Evolutionary conservation across 37 sponge, comb jelly and placozoan species (phyloP).

Genomic region (Haliclona indistincta): DNA sequence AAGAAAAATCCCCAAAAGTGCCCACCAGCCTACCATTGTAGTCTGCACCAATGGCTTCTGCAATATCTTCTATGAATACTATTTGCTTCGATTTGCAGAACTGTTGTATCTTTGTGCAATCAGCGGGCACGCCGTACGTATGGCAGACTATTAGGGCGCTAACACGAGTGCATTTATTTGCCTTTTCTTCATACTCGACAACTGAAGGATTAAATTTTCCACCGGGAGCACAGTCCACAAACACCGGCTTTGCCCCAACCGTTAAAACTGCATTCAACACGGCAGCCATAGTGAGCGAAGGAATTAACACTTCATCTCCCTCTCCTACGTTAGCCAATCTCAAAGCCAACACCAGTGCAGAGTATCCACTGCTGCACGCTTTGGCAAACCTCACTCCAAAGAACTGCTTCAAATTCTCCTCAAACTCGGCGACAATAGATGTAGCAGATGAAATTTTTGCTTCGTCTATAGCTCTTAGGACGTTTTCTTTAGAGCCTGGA

Average conservation of each 20-base stretch:
- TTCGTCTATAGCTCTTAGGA: constrained; percentile 32
- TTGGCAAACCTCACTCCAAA: constrained; percentile 36
- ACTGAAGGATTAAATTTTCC: constrained; percentile 54
- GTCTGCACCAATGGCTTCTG: constrained; percentile 59
- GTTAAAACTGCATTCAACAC: constrained; percentile 34
- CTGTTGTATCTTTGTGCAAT: not conserved
- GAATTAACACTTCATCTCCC: constrained; percentile 59
- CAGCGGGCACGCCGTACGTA: constrained; percentile 66
- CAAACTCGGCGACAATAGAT: constrained; percentile 35
- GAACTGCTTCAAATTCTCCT: constrained; percentile 17
- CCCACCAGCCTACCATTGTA: constrained; percentile 27
- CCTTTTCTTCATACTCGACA: constrained; percentile 9
- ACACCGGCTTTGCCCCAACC: constrained; percentile 52
- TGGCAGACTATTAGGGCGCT: constrained; percentile 57
- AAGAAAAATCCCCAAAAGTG: constrained; percentile 54
- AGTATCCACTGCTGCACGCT: constrained; percentile 58
- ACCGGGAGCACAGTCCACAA: constrained; percentile 49
- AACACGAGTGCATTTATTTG: constrained; percentile 10
- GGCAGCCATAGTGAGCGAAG: constrained; percentile 61
- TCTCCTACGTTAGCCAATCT: constrained; percentile 23
- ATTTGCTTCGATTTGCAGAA: constrained; percentile 19
- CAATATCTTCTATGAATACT: constrained; percentile 59
- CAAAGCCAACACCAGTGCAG: constrained; percentile 50
- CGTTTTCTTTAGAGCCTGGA: constrained; percentile 35
- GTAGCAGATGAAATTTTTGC: constrained; percentile 60